phyloP scores from a whole-genome alignment of 2,888 invertebrate genomes.

The Pristionchus exspectatus region DNA sequence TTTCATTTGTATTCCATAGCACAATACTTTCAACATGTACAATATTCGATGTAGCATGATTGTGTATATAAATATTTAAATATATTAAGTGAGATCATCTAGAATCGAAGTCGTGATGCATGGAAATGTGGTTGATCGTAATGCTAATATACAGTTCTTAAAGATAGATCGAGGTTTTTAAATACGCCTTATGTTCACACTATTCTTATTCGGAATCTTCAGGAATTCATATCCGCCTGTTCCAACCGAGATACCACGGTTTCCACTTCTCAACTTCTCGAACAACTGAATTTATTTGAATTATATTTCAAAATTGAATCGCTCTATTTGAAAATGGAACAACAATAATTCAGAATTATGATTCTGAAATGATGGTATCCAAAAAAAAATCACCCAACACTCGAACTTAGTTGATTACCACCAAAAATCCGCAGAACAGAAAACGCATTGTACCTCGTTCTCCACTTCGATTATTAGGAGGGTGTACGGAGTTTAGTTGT shows the following conservation, averaged over 20 bases:
- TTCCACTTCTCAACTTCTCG: conserved; percentile 61
- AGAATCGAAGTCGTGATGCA: neutral
- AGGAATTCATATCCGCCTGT: neutral
- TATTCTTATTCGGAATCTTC: neutral
- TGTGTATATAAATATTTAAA: conserved; percentile 13
- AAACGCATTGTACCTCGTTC: neutral
- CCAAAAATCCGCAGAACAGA: too few species aligned
- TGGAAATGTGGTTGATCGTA: neutral
- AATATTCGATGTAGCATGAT: neutral
- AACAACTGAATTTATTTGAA: neutral
- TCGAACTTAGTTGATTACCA: too few species aligned
- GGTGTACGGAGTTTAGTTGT: neutral
- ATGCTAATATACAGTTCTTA: neutral
- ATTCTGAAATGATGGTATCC: too few species aligned
- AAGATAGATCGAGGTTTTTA: too few species aligned
- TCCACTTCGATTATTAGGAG: neutral
- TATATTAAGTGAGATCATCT: neutral
- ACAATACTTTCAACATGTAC: neutral
- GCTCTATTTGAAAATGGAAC: too few species aligned
- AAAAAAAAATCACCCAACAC: too few species aligned
- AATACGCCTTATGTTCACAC: too few species aligned
- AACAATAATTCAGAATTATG: too few species aligned
- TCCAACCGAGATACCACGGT: conserved; percentile 66
- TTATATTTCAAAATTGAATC: neutral
- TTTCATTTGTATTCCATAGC: neutral